Evolutionary conservation across 2,888 invertebrate genomes (phyloP).

Genomic region (Anarsia innoxiella): DNA sequence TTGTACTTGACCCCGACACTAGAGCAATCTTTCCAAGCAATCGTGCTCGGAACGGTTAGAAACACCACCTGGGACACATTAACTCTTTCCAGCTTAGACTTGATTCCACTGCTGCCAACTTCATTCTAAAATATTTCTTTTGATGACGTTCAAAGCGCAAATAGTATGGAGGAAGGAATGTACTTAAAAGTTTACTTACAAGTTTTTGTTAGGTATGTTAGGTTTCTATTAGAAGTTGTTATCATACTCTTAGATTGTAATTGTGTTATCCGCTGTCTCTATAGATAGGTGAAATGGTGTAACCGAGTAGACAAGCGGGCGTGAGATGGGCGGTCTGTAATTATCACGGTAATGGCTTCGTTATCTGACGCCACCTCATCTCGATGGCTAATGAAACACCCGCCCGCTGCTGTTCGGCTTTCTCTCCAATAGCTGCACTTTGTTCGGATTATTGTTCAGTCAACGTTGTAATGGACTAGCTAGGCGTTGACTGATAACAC

Average conservation of each 20-base stretch:
- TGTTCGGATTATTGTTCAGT: slow-evolving; percentile 26
- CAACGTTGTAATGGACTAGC: slow-evolving; percentile 23
- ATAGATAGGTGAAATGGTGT: too few relatives aligned
- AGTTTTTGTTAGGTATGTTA: too few relatives aligned
- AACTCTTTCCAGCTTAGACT: too few relatives aligned
- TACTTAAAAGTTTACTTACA: too few relatives aligned
- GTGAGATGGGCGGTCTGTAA: slow-evolving; percentile 40
- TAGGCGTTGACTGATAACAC: slow-evolving; percentile 17
- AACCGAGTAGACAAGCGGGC: slow-evolving; percentile 25
- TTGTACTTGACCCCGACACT: slow-evolving; percentile 28
- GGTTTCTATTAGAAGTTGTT: too few relatives aligned
- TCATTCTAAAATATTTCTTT: too few relatives aligned
- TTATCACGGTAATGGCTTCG: slow-evolving; percentile 55
- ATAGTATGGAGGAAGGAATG: too few relatives aligned
- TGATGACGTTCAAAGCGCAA: too few relatives aligned
- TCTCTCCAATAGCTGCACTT: slow-evolving; percentile 31
- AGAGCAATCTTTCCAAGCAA: slow-evolving; percentile 22
- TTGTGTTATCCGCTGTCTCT: too few relatives aligned
- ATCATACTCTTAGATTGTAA: too few relatives aligned
- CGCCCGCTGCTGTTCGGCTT: slow-evolving; percentile 29
- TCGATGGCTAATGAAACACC: slow-evolving; percentile 46
- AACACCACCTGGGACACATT: slow-evolving; percentile 13
- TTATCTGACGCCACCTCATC: slow-evolving; percentile 55
- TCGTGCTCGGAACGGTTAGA: slow-evolving; percentile 19
- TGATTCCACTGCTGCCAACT: too few relatives aligned